phyloP scores from a whole-genome alignment of 2,797 vertebrate genomes.

The Coregonus sp. region DNA sequence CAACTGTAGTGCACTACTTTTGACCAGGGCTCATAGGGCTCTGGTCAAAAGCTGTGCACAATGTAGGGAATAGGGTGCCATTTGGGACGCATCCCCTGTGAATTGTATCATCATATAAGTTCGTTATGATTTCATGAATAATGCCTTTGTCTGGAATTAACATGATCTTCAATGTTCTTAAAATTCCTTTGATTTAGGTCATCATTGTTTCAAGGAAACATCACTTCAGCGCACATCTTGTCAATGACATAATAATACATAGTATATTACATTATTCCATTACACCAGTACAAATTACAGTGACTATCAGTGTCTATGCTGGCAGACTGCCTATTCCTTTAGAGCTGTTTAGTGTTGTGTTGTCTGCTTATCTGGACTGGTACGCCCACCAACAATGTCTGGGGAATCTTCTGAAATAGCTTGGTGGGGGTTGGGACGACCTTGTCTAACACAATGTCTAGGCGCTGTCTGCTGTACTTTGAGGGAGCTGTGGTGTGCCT shows the following conservation, averaged over 20 bases:
- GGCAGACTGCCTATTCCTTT: not conserved
- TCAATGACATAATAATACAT: not conserved
- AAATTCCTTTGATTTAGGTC: not conserved
- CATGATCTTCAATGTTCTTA: not conserved
- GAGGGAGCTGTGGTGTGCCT: slow-evolving; percentile 28
- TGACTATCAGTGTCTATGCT: slow-evolving; percentile 5
- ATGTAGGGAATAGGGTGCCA: not conserved
- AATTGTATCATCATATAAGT: not conserved
- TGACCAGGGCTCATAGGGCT: not conserved
- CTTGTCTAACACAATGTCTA: slow-evolving; percentile 36
- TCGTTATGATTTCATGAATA: not conserved
- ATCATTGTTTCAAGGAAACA: not conserved
- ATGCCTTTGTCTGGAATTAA: not conserved
- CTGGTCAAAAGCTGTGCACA: not conserved
- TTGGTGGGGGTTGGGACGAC: slow-evolving; percentile 49
- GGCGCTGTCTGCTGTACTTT: slow-evolving; percentile 18
- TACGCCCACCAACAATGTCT: slow-evolving; percentile 7
- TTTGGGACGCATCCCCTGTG: not conserved
- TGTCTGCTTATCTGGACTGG: not conserved
- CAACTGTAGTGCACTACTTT: too few relatives aligned
- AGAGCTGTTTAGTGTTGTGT: slow-evolving; percentile 3
- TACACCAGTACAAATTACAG: not conserved
- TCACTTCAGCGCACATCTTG: not conserved
- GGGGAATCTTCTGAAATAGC: slow-evolving; percentile 34
- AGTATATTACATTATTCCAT: not conserved